These are phyloP conservation scores for Triplophysa siluroides DNA, from an alignment of 2,113 vertebrate genomes.

Conservation along the genomic window DNA sequence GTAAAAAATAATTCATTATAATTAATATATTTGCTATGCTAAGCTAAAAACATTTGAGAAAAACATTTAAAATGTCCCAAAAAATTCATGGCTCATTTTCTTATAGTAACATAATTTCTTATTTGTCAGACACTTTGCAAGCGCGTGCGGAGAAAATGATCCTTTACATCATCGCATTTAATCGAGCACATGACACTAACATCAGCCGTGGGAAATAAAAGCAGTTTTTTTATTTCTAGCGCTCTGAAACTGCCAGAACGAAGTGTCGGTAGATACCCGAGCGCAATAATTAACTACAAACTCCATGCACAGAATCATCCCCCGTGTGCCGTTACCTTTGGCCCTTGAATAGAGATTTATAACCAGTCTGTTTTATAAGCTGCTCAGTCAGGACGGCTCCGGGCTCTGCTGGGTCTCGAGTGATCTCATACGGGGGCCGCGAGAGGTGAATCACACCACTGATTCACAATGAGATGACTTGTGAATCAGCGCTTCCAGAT, in stretches of 20 bases:
- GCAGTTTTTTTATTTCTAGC: neutral
- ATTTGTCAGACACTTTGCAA: no score
- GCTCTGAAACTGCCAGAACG: neutral
- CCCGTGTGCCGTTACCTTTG: neutral
- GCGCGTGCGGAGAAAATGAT: neutral
- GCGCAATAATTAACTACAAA: neutral
- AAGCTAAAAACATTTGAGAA: no score
- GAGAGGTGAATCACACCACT: neutral
- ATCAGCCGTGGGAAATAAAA: constrained; percentile 5
- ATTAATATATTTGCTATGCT: no score
- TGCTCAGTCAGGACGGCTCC: neutral
- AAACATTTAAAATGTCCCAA: no score
- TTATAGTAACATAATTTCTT: no score
- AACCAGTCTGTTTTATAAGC: neutral
- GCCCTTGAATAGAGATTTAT: constrained; percentile 16
- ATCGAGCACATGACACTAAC: neutral
- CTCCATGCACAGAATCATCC: neutral
- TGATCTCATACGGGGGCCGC: neutral
- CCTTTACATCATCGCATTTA: neutral
- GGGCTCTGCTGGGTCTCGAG: neutral
- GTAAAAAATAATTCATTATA: no score
- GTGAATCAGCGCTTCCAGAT: neutral
- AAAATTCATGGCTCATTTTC: no score
- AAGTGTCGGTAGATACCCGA: neutral
- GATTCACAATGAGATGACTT: neutral